Conservation (phyloP, 2,888 invertebrate genomes). For the Aspidiotus destructor region DNA sequence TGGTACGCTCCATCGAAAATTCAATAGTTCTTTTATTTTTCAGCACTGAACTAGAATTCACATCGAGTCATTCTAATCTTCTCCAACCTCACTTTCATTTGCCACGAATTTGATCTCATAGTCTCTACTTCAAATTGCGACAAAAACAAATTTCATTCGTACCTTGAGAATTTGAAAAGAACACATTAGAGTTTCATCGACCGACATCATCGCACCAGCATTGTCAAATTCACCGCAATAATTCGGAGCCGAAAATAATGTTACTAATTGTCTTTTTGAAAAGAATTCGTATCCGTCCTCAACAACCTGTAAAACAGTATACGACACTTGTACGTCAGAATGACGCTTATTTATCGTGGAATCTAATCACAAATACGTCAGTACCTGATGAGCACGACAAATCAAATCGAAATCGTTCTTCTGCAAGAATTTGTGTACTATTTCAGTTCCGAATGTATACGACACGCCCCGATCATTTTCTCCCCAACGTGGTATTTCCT, state of each 20-base stretch:
- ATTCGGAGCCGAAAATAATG: slow-evolving; percentile 84
- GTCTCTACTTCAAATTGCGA: too few species aligned
- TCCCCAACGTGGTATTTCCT: slow-evolving; percentile 96
- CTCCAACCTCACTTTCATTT: too few species aligned
- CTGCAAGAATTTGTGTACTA: slow-evolving; percentile 97
- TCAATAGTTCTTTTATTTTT: too few species aligned
- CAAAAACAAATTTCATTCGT: too few species aligned
- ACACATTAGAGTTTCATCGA: slow-evolving; percentile 99
- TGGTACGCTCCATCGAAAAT: too few species aligned
- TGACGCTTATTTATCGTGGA: background rate
- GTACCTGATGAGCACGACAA: slow-evolving; percentile 95
- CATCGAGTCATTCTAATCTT: too few species aligned
- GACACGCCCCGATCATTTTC: slow-evolving; percentile 99
- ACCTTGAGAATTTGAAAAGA: slow-evolving; percentile 87
- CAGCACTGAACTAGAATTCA: too few species aligned
- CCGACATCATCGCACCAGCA: slow-evolving; percentile 94
- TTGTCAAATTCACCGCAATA: slow-evolving; percentile 89
- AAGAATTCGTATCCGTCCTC: slow-evolving; percentile 99
- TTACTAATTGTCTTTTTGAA: slow-evolving; percentile 93
- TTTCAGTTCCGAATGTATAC: slow-evolving; percentile 98
- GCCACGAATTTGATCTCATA: too few species aligned
- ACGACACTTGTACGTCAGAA: background rate
- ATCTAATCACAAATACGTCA: slow-evolving; percentile 16
- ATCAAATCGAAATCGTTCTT: slow-evolving; percentile 99
- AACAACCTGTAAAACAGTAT: slow-evolving; percentile 56